Percentiles rank a stretch among this genome's conserved stretches.
Evolutionary conservation across 2,797 vertebrate species (phyloP).

Genomic region (Pseudotriccus pelzelni): DNA sequence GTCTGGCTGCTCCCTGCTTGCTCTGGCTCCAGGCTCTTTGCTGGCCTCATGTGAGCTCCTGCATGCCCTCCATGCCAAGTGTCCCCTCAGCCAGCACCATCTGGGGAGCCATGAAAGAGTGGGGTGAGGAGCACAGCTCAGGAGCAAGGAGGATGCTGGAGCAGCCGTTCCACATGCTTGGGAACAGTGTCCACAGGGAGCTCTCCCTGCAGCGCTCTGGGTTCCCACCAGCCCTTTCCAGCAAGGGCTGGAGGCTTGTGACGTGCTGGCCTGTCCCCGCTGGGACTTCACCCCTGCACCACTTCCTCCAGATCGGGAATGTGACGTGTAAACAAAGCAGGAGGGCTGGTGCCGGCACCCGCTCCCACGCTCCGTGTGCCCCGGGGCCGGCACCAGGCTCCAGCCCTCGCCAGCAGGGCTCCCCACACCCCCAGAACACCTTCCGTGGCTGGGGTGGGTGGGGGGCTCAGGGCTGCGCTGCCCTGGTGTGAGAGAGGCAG

Average conservation of each 20-base stretch:
- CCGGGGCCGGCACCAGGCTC: rapidly evolving
- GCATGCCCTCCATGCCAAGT: rapidly evolving
- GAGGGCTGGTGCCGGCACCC: constrained; percentile 8
- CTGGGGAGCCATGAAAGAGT: neutral
- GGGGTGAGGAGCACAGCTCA: neutral
- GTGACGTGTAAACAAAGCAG: constrained; percentile 61
- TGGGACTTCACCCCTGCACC: constrained; percentile 55
- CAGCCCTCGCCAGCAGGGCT: rapidly evolving
- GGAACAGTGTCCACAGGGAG: neutral
- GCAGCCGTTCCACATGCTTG: rapidly evolving
- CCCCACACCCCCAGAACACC: neutral
- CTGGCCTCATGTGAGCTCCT: neutral
- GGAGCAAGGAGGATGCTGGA: neutral
- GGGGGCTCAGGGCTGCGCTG: neutral
- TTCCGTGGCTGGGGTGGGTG: neutral
- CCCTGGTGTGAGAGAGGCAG: neutral
- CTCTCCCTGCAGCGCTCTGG: neutral
- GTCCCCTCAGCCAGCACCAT: neutral
- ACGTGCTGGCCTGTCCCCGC: constrained; percentile 48
- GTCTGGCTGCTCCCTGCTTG: neutral
- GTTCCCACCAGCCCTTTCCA: constrained; percentile 48
- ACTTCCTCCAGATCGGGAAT: constrained; percentile 71
- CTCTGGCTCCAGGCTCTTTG: neutral
- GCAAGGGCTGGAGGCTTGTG: neutral
- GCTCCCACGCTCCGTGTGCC: constrained; percentile 69